Percentiles rank a stretch among this genome's conserved stretches.
Conservation (phyloP, 1,140 invertebrate genomes). For the Drosophila neocordata region DNA sequence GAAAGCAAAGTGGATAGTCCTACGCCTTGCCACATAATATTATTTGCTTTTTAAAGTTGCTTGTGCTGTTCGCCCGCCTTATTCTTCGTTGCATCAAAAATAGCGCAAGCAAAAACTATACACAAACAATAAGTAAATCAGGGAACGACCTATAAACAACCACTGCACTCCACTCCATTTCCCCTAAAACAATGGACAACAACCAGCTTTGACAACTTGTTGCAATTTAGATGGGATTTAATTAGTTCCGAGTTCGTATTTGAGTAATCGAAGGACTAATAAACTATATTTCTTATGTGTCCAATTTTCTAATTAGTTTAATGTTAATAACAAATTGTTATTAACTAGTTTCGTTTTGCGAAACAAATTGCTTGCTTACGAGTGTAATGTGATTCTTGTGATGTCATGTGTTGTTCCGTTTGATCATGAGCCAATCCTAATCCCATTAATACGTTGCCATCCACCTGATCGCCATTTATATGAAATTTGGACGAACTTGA, state of each 20-base stretch:
- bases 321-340: no score
- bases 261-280: no score
- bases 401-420: neutral
- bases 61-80: neutral
- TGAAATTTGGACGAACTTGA: neutral
- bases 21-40: conserved; percentile 35
- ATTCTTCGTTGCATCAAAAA: neutral
- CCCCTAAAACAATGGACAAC: neutral
- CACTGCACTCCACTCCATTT: neutral
- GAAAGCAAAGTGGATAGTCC: no score
- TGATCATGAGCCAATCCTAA: neutral
- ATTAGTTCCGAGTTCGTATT: neutral
- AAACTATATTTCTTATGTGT: no score
- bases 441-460: conserved; percentile 38
- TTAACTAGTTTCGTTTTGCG: no score
- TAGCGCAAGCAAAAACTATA: conserved; percentile 4
- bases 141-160: neutral
- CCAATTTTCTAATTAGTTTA: no score
- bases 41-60: conserved; percentile 16
- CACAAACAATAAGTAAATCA: neutral
- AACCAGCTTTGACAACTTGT: neutral
- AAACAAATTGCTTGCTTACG: conserved; percentile 2
- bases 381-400: neutral
- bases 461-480: conserved; percentile 23
- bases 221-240: conserved; percentile 7